These are phyloP conservation scores for Rhyacophila brunnea DNA, from an alignment of 1,140 invertebrate genomes.

Conservation along the genomic window DNA sequence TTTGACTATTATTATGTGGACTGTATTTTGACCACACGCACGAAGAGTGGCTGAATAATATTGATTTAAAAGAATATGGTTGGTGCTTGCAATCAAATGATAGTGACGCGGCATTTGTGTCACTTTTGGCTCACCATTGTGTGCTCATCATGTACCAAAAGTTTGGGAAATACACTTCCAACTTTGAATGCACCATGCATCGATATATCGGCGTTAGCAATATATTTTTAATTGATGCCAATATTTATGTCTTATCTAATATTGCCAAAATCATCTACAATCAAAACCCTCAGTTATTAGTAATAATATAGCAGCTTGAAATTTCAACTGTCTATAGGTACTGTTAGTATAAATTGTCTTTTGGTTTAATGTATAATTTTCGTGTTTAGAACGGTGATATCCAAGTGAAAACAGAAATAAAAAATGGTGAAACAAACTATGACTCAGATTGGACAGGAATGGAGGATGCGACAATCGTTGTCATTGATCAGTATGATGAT, in stretches of 20 bases:
- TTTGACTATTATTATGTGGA: too few relatives aligned
- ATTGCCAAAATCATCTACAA: not conserved
- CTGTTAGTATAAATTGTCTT: not conserved
- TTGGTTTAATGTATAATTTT: not conserved
- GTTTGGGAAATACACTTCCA: too few relatives aligned
- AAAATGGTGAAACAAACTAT: conserved; percentile 8
- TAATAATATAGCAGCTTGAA: not conserved
- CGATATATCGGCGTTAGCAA: too few relatives aligned
- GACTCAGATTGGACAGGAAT: not conserved
- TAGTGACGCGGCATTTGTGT: too few relatives aligned
- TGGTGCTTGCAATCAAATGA: too few relatives aligned
- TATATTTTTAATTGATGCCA: not conserved
- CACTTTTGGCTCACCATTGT: too few relatives aligned
- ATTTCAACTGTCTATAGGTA: not conserved
- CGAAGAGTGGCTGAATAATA: too few relatives aligned
- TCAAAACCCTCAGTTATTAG: not conserved
- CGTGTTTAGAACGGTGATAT: not conserved
- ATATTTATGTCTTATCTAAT: not conserved
- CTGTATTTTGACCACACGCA: too few relatives aligned
- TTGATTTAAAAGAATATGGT: too few relatives aligned
- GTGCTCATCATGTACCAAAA: too few relatives aligned
- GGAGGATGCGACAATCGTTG: conserved; percentile 1
- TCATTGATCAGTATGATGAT: conserved; percentile 23
- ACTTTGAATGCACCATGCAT: too few relatives aligned
- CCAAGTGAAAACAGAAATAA: conserved; percentile 15